Base-by-base conservation (phyloP, 2,797 vertebrate genomes). In the Spea hammondii region DNA sequence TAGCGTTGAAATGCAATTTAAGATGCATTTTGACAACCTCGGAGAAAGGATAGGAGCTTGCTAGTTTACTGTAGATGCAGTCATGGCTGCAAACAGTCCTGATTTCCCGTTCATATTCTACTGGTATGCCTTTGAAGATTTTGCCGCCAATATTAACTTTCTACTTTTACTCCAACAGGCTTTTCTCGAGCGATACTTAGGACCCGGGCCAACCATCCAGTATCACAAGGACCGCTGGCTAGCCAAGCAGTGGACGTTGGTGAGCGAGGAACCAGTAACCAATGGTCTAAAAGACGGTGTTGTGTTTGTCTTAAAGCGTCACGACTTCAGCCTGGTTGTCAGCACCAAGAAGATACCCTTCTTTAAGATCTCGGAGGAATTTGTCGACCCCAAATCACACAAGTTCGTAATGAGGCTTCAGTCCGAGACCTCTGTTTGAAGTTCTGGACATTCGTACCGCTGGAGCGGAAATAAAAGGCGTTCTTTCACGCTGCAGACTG, bases 351-450 rank as follows among this genome's bases (percentile, higher is more conserved):
- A 91, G 84, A 95, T 98, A 80, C 97, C 97, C 0, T 96, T 95
- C 88, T 94, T 98, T 85, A 93, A 95, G 83, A 93, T 99, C 85
- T 94, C 95, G 0, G 97, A 99, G 89, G 96, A 98, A 73, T 98
- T 96, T 12, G 93, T 98, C 83, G 97, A 99, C 90, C 97, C 97
- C 85, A 99, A 99, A 86, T 98, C 96, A 0, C 97, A 98, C 92
- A 98, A 98, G 89, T 99, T 99, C 55, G 94, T 98, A 78, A 94
- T 99, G 94, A 94, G 97, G 85, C 89, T 98, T 85, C 97, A 99
- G 91, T 99, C 97, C 0, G 97, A 98, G 90, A 99, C 97, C n/a
- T 99, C 97, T 0, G 95, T 96, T 82, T 96, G 93, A 89, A 69
- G 60, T 8, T 17, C 10, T 64, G 78, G 50, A 71, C 79, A 59